Percentiles rank a stretch among this genome's conserved stretches.
phyloP scores from a whole-genome alignment of 2,888 invertebrate genomes.

The Spatulosminthurus flaviceps region DNA sequence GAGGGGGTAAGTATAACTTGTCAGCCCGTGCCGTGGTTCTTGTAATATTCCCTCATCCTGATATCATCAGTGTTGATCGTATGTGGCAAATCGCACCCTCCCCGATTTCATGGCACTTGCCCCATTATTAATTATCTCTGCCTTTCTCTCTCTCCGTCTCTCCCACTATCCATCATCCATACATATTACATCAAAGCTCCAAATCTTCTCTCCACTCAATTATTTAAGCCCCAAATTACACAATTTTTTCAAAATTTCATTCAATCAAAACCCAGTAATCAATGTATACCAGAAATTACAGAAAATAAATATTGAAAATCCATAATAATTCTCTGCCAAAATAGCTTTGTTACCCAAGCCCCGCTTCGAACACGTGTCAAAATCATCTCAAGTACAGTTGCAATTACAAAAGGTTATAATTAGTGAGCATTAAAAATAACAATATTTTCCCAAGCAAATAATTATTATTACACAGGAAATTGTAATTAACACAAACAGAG shows the following conservation, averaged over 20 bases:
- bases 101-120: conserved; percentile 37
- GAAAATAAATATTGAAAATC: too few species aligned
- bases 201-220: too few species aligned
- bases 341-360: too few species aligned
- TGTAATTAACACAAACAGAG: not conserved
- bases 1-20: not conserved
- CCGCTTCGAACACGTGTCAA: too few species aligned
- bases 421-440: too few species aligned
- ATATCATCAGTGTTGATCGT: conserved; percentile 33
- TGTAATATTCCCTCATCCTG: not conserved
- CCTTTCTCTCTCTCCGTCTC: not conserved
- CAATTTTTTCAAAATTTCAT: too few species aligned
- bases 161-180: not conserved
- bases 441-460: not conserved
- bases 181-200: not conserved
- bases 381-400: too few species aligned
- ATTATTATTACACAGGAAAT: not conserved
- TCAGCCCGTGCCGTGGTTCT: not conserved
- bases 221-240: too few species aligned
- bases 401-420: too few species aligned
- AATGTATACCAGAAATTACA: too few species aligned
- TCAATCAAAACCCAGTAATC: too few species aligned
- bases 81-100: conserved; percentile 33
- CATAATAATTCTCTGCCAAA: too few species aligned
- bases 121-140: not conserved